Evolutionary conservation across 2,113 vertebrate genomes (phyloP), one percentile per base, ranked within the genome.

Genomic region (Apteryx mantelli): DNA sequence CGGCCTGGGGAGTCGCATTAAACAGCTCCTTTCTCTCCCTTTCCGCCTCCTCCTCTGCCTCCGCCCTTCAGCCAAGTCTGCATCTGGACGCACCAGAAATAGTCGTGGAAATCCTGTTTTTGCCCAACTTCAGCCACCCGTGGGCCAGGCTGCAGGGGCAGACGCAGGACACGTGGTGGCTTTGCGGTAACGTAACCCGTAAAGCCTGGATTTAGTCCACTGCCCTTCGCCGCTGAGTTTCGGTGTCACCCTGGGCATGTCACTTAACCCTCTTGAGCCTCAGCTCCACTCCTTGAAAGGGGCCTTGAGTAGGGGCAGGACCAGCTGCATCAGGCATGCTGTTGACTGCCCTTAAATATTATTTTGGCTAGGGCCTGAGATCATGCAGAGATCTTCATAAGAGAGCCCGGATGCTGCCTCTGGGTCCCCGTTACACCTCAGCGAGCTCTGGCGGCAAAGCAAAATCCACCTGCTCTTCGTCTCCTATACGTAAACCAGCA

Each of bases 71-170:
- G 48, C 56, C 77, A 76, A 82, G 22, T 21, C 66, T 10, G 20
- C 69, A 42, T 40, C 11, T 12, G 84, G 40, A 66, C 30, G 21
- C 25, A 42, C 30, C 78, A 89, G 92, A 96, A 92, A 95, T 64
- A 86, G 38, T 5, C 48, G 73, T 2, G 3, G 89, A 63, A 96
- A 86, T 93, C 36, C 55, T 88, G 19, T 11, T 88, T 60, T 92
- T 17, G 0, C 66, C 40, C 24, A 83, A 9, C 11, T 85, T 50
- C 40, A 77, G 48, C 79, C 71, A 19, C 82, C 44, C 68, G 11
- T 7, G 1, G 71, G 44, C 52, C 86, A 73, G 69, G 61, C 75
- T 93, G 74, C 48, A 24, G 32, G 19, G 88, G 36, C 86, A 93
- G 91, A 76, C 68, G 22, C 61, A 36, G 82, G 20, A 4, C 61